These are phyloP conservation scores for Chelon auratus DNA, from an alignment of 2,797 vertebrate genomes.

Conservation along the genomic window DNA sequence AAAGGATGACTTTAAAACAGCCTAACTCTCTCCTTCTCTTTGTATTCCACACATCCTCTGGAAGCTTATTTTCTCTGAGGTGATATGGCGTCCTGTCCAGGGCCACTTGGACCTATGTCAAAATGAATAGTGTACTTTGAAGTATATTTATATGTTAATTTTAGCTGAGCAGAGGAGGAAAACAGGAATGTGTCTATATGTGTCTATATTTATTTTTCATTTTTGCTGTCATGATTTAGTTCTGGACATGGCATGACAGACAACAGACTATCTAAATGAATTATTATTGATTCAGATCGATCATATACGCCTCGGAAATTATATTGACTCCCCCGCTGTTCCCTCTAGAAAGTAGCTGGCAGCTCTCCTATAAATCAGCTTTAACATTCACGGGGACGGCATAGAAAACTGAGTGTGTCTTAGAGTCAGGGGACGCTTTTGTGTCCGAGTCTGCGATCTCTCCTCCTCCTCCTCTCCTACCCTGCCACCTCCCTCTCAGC, in stretches of 20 bases:
- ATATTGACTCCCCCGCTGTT: constrained; percentile 47
- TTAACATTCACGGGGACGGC: constrained; percentile 25
- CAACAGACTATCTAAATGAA: constrained; percentile 56
- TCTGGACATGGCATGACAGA: constrained; percentile 22
- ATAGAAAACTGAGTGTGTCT: constrained; percentile 17
- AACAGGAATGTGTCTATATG: constrained; percentile 1
- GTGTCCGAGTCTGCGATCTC: constrained; percentile 8
- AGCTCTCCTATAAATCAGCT: constrained; percentile 40
- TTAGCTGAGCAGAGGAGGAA: neutral
- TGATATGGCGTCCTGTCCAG: constrained; percentile 24
- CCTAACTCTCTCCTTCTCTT: constrained; percentile 18
- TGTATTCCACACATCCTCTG: constrained; percentile 47
- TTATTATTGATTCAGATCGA: constrained; percentile 68
- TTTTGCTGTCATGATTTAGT: constrained; percentile 35
- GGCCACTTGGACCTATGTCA: constrained; percentile 24
- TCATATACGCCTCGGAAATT: constrained; percentile 47
- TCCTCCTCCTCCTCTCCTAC: neutral
- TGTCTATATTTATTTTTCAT: constrained; percentile 15
- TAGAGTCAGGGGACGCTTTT: constrained; percentile 35
- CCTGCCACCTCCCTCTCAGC: constrained; percentile 37
- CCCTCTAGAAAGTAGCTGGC: constrained; percentile 28
- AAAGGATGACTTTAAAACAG: constrained; percentile 21
- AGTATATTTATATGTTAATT: constrained; percentile 2
- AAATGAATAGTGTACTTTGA: constrained; percentile 43
- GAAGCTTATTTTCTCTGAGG: constrained; percentile 52